These are phyloP conservation scores for Chymomyza caudatula DNA, from an alignment of 2,888 invertebrate species.

Conservation along the genomic window DNA sequence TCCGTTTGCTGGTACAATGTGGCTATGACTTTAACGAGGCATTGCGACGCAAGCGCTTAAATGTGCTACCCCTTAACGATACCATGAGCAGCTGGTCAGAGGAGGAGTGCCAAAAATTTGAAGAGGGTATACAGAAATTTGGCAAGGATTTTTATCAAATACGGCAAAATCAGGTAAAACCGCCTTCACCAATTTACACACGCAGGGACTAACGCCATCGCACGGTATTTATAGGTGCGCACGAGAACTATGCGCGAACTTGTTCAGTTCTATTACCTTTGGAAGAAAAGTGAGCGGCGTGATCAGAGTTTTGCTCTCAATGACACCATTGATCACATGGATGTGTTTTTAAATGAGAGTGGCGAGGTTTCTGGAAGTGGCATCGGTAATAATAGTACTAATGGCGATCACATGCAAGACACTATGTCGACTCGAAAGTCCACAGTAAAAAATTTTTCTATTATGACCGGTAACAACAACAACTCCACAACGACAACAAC, in stretches of 20 bases:
- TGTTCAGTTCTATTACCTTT: conserved; percentile 96
- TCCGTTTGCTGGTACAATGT: conserved; percentile 93
- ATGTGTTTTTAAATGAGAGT: conserved; percentile 74
- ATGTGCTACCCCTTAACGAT: conserved; percentile 84
- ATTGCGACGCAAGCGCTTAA: conserved; percentile 86
- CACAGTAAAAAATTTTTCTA: conserved; percentile 65
- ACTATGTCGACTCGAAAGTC: conserved; percentile 23
- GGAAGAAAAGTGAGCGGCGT: conserved; percentile 99
- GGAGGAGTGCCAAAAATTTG: conserved; percentile 97
- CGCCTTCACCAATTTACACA: conserved; percentile 5
- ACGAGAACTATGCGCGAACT: conserved; percentile 97
- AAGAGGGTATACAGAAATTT: conserved; percentile 93
- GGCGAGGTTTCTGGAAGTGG: conserved; percentile 47
- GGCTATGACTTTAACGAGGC: conserved; percentile 97
- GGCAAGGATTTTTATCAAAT: conserved; percentile 98
- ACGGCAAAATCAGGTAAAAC: conserved; percentile 89
- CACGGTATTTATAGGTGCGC: conserved; percentile 79
- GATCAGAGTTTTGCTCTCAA: conserved; percentile 80
- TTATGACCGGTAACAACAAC: conserved; percentile 59
- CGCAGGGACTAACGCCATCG: not conserved
- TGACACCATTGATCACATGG: conserved; percentile 77
- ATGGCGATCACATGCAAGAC: not conserved
- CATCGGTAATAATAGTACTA: conserved; percentile 19
- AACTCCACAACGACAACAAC: conserved; percentile 2
- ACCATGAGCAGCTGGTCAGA: conserved; percentile 96